Percentiles rank a stretch among this genome's conserved stretches.
These are phyloP conservation scores for Meteorus colon DNA, from an alignment of 2,888 invertebrate genomes.

Conservation along the genomic window DNA sequence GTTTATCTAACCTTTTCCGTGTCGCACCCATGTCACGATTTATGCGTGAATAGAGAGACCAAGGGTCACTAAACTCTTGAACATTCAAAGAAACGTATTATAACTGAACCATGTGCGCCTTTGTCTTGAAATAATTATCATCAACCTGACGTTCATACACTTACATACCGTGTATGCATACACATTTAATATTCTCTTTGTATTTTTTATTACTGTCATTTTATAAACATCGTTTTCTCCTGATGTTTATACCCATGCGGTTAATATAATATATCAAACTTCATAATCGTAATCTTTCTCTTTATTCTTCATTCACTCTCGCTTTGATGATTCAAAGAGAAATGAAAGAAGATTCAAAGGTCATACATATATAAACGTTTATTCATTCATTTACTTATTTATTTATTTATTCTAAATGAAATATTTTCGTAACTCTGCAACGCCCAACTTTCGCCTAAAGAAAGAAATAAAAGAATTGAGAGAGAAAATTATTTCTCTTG, in stretches of 20 bases:
- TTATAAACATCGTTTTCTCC: not conserved
- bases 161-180: not conserved
- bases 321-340: not conserved
- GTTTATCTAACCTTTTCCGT: conserved; percentile 37
- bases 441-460: conserved; percentile 50
- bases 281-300: not conserved
- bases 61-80: conserved; percentile 29
- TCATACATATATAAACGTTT: not conserved
- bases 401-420: conserved; percentile 23
- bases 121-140: conserved; percentile 14
- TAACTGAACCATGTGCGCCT: conserved; percentile 10
- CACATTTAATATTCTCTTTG: not conserved
- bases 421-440: conserved; percentile 39
- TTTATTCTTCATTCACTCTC: not conserved
- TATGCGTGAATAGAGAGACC: conserved; percentile 31
- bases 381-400: not conserved
- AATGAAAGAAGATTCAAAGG: conserved; percentile 20
- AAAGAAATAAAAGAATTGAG: conserved; percentile 10
- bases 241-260: not conserved
- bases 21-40: conserved; percentile 51
- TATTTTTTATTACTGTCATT: not conserved
- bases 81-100: conserved; percentile 14
- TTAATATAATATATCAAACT: not conserved
- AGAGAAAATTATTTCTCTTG: conserved; percentile 42
- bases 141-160: not conserved